phyloP scores from a whole-genome alignment of 2,113 vertebrate species.

The Forbesichthys papilliferus region DNA sequence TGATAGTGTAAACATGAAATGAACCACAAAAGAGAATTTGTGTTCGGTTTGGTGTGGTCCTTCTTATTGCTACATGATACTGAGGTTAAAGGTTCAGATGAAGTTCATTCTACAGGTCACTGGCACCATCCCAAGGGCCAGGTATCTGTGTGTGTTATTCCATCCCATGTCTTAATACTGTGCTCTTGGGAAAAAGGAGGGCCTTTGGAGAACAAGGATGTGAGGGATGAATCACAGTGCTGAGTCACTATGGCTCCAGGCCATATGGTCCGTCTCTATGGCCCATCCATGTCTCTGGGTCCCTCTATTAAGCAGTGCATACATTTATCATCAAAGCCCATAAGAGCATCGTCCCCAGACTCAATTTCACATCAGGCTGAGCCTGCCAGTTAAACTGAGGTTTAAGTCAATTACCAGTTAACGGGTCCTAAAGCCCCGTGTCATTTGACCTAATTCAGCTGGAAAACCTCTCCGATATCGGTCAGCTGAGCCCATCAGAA shows the following conservation, averaged over 20 bases:
- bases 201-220: conserved; percentile 24
- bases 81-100: not conserved
- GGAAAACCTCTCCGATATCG: not conserved
- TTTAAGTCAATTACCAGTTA: conserved; percentile 4
- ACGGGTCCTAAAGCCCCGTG: not conserved
- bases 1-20: not conserved
- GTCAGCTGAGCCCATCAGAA: not conserved
- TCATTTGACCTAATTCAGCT: conserved; percentile 9
- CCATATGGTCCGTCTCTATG: conserved; percentile 25
- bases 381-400: conserved; percentile 7
- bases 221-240: conserved; percentile 51
- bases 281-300: not conserved
- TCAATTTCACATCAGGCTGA: conserved; percentile 24
- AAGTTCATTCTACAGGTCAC: conserved; percentile 6
- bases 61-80: not conserved
- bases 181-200: conserved; percentile 18
- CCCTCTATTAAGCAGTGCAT: conserved; percentile 4
- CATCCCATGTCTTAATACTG: not conserved
- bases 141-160: conserved; percentile 26
- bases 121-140: conserved; percentile 25
- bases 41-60: too few relatives aligned
- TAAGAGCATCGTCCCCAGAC: conserved; percentile 20
- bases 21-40: not conserved
- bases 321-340: conserved; percentile 39
- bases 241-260: conserved; percentile 36